A percentile compares a stretch with the other conserved stretches of the same genome.
Evolutionary conservation across 2,888 invertebrate genomes (phyloP).

Genomic region (Meandrusa payeni): DNA sequence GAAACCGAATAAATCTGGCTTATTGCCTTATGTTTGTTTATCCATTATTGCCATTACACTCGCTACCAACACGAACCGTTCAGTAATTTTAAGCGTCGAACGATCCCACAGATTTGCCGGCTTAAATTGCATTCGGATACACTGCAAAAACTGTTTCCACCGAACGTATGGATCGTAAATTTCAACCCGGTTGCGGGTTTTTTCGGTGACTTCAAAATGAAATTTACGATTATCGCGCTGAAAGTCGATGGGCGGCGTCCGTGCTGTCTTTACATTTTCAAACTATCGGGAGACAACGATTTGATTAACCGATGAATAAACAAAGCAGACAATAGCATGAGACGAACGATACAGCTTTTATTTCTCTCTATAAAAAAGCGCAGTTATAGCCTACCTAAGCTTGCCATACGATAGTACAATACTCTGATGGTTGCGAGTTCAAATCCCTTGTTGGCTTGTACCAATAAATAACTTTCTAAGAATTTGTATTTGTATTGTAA

Average conservation of each 20-base stretch:
- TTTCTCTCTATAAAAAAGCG: too few relatives aligned
- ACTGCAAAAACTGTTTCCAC: constrained; percentile 14
- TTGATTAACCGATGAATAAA: constrained; percentile 1
- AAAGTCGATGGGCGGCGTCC: constrained; percentile 14
- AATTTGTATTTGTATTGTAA: too few relatives aligned
- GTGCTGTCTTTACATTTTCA: neutral
- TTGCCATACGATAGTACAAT: too few relatives aligned
- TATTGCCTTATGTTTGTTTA: constrained; percentile 10
- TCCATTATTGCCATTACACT: constrained; percentile 14
- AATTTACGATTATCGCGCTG: constrained; percentile 13
- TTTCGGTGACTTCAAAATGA: constrained; percentile 30
- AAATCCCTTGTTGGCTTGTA: too few relatives aligned
- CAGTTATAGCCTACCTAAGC: too few relatives aligned
- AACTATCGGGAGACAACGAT: neutral
- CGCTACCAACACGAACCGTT: constrained; percentile 12
- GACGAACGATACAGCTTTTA: too few relatives aligned
- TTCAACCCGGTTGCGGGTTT: constrained; percentile 51
- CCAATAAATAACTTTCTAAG: too few relatives aligned
- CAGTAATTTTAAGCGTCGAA: constrained; percentile 13
- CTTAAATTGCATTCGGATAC: constrained; percentile 12
- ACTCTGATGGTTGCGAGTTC: too few relatives aligned
- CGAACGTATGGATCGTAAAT: constrained; percentile 55
- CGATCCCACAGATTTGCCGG: constrained; percentile 19
- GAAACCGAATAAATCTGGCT: constrained; percentile 13
- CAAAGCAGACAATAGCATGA: neutral